Base-by-base conservation (phyloP, 2,888 invertebrate genomes). In the Drosophila kuntzei region DNA sequence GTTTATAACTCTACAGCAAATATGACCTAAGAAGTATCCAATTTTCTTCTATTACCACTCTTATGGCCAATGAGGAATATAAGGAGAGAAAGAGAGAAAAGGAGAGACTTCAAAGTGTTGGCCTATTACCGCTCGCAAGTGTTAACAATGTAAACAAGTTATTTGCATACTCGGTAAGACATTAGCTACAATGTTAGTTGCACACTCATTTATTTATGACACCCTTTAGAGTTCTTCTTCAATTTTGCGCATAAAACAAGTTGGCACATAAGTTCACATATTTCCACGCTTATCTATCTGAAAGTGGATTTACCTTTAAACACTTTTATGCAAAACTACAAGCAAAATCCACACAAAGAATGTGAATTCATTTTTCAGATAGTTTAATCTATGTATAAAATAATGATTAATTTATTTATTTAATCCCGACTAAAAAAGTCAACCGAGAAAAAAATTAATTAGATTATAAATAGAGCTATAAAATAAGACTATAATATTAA, bases 131-230 rank as follows among this genome's bases (percentile, higher is more conserved):
- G 9, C 9, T 22, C 3, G 12, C 22, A 50, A 50, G 22, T 36
- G 57, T 29, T 47, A 55, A 61, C 47, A 74, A 69, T 69, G 75
- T 72, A 49, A 49, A 27, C 20, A 69, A 57, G 32, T 41, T n/a
- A 43, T 61, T 58, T 61, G 36, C 57, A 69, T 54, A 50, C 16
- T 44, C 6, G 36, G 25, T 34, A 37, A 55, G 14, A 25, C 41
- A 54, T 36, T 61, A 54, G 54, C 43, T 49, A 71, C 64, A 76
- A 29, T 62, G 70, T 55, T 20, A n/a, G 32, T 12, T n/a, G 32
- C 34, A 46, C 18, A n/a, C 12, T 22, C 6, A 8, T 18, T 14
- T 43, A 51, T 51, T 51, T 57, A 62, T 49, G 53, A 54, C 47
- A 47, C 39, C 14, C 18, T 25, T 34, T 22, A n/a, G 12, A 59